Percentiles rank a stretch among this genome's conserved stretches.
phyloP scores from a whole-genome alignment of 1,140 invertebrate genomes.

The Lamellibrachia luymesi region DNA sequence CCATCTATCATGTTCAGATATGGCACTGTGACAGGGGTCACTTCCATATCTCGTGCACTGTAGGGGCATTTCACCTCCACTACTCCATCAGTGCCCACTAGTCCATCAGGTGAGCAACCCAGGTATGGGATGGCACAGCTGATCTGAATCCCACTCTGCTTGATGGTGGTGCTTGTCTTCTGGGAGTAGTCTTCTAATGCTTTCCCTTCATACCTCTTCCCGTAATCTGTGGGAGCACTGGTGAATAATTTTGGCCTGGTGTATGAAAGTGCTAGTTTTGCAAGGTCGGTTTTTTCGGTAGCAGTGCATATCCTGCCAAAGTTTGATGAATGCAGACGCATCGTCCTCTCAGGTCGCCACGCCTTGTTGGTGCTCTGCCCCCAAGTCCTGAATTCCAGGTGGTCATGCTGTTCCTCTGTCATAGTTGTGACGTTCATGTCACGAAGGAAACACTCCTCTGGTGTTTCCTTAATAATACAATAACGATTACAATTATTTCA shows the following conservation, averaged over 20 bases:
- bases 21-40: conserved; percentile 22
- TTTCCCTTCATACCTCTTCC: conserved; percentile 30
- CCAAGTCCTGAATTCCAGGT: conserved; percentile 28
- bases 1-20: conserved; percentile 23
- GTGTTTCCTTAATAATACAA: no score
- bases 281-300: conserved; percentile 28
- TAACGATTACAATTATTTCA: no score
- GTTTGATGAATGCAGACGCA: conserved; percentile 31
- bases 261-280: conserved; percentile 31
- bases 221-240: conserved; percentile 25
- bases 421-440: conserved; percentile 27
- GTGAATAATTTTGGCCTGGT: no score
- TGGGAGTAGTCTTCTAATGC: conserved; percentile 26
- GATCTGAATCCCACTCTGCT: conserved; percentile 29
- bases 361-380: conserved; percentile 25
- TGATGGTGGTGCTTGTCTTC: conserved; percentile 17
- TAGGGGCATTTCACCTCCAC: conserved; percentile 32
- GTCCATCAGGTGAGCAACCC: conserved; percentile 32
- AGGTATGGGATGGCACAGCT: conserved; percentile 27
- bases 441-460: conserved; percentile 15
- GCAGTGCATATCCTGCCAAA: conserved; percentile 36
- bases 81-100: conserved; percentile 24
- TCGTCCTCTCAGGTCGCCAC: conserved; percentile 32
- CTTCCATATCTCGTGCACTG: neutral
- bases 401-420: conserved; percentile 13